Conservation (phyloP, 2,888 invertebrate genomes). For the Nineta flava region DNA sequence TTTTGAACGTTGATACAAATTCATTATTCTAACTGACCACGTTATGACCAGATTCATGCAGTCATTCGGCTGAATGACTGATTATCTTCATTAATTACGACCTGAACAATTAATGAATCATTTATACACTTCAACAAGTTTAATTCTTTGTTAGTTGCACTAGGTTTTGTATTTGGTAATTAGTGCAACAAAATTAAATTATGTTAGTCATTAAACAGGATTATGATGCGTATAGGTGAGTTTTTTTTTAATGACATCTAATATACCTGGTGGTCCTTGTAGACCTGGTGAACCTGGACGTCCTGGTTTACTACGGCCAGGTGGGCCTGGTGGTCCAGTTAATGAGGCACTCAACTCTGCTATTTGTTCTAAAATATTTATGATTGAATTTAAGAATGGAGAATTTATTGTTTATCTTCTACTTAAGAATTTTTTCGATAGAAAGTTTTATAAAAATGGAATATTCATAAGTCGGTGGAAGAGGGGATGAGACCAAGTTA, state of each 20-base stretch:
- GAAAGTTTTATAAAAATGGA: constrained; percentile 7
- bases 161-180: too few species aligned
- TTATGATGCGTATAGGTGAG: not conserved
- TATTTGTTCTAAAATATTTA: constrained; percentile 44
- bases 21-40: too few species aligned
- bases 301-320: constrained; percentile 48
- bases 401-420: constrained; percentile 3
- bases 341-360: constrained; percentile 48
- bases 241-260: constrained; percentile 11
- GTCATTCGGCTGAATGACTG: too few species aligned
- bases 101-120: too few species aligned
- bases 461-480: not conserved
- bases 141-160: too few species aligned
- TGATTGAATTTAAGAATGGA: constrained; percentile 7
- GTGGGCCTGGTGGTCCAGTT: constrained; percentile 48
- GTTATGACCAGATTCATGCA: too few species aligned
- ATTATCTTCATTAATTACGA: too few species aligned
- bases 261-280: constrained; percentile 48
- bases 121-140: too few species aligned
- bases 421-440: constrained; percentile 6
- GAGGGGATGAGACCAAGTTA: too few species aligned
- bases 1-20: too few species aligned
- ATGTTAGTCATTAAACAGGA: too few species aligned
- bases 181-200: too few species aligned
- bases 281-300: constrained; percentile 52